Evolutionary conservation across 64 coral and sea anemone genomes (phyloP).

Genomic region (Actinia equina): DNA sequence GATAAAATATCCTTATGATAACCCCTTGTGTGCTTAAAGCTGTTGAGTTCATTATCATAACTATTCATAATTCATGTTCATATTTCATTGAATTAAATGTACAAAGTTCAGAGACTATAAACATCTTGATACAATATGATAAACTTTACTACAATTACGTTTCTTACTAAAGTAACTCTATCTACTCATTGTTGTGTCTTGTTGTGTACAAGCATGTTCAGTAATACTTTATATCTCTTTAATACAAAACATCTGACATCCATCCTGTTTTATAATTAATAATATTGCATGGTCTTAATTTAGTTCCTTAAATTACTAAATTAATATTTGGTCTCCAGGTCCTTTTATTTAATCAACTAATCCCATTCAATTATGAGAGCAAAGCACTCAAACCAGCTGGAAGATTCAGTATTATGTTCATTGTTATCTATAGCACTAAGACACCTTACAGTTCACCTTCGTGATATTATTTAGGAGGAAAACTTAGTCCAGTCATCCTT

Average conservation of each 20-base stretch:
- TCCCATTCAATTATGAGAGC: background rate
- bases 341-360: background rate
- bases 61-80: background rate
- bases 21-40: background rate
- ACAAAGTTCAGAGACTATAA: too few relatives aligned
- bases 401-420: background rate
- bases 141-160: too few relatives aligned
- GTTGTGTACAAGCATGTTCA: too few relatives aligned
- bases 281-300: background rate
- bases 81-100: too few relatives aligned
- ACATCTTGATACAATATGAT: too few relatives aligned
- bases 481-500: background rate
- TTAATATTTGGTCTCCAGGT: background rate
- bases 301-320: conserved; percentile 7
- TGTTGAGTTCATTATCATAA: background rate
- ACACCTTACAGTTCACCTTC: background rate
- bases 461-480: background rate
- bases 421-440: background rate
- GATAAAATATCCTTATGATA: background rate
- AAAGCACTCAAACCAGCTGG: background rate
- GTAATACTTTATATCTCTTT: too few relatives aligned
- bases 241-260: background rate
- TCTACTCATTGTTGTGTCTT: too few relatives aligned
- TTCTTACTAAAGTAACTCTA: too few relatives aligned
- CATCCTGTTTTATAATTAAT: background rate